Base-by-base conservation (phyloP, 1,140 invertebrate genomes). In the Hestina assimilis region DNA sequence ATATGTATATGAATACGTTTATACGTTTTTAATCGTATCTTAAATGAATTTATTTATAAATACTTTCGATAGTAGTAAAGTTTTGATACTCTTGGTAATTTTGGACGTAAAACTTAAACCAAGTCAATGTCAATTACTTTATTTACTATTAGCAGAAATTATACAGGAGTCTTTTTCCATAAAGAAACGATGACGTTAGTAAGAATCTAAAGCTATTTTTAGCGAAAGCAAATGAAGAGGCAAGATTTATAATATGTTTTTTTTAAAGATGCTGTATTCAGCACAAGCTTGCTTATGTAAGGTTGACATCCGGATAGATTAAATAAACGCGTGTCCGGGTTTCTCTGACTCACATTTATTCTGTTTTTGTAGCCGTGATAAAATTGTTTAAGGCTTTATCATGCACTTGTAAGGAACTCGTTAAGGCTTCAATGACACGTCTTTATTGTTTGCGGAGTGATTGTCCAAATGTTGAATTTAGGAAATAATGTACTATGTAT, bases 251-350 rank as follows among this genome's bases (percentile, higher is more conserved):
- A 38, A 38, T 35, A 1, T 35, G 2, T 35, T 35, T 5, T 35
- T 6, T 38, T 9, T 20, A 38, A 38, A 19, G 14, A 38, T 38
- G 15, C 33, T 14, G 15, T 38, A 38, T 38, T 38, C 33, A 38
- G 41, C 26, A 55, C 45, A 50, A 50, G 5, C 38, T 33, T 7
- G 21, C 53, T 61, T 66, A 58, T 55, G 59, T 68, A 75, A 77
- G 54, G 31, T 40, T 54, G 35, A 57, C 55, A 68, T 72, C 67
- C 61, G 64, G 57, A 63, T 71, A 62, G 63, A 63, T 64, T 69
- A 72, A 75, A 65, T 71, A 62, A 64, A 72, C 46, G 43, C 56
- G 66, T 60, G 69, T 79, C 78, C 78, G 75, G 78, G 68, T 83
- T 64, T 72, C 69, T 59, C 66, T 73, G 75, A 66, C 50, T 73